Conservation (phyloP, 1,140 invertebrate species). For the Andrena cerasifolii region DNA sequence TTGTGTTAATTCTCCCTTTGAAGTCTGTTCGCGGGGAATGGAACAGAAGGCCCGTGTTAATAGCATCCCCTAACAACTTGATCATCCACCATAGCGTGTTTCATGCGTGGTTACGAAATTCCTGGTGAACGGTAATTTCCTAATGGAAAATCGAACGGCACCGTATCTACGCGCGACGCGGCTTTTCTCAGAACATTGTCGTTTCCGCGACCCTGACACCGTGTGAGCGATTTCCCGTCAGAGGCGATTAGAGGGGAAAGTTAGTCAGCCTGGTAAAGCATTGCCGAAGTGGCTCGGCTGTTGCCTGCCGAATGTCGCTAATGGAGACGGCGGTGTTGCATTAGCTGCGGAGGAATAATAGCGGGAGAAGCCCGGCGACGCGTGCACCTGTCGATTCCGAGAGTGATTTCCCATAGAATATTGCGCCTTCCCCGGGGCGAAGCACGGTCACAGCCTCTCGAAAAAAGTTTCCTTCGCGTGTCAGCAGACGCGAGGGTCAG, state of each 20-base stretch:
- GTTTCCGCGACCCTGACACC: neutral
- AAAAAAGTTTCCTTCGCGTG: neutral
- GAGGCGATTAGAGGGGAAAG: conserved; percentile 46
- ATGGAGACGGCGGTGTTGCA: conserved; percentile 48
- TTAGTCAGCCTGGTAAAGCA: conserved; percentile 8
- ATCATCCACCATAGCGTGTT: neutral
- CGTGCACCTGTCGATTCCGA: neutral
- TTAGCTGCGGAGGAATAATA: conserved; percentile 49
- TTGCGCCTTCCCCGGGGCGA: neutral
- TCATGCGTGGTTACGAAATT: neutral
- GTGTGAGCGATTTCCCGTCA: conserved; percentile 31
- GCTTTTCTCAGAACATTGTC: neutral
- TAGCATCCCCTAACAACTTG: neutral
- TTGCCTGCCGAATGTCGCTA: conserved; percentile 52
- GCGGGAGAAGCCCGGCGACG: conserved; percentile 12
- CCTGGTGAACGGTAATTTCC: neutral
- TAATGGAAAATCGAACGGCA: neutral
- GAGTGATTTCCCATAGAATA: neutral
- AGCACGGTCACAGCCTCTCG: neutral
- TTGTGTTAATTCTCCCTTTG: too few relatives aligned
- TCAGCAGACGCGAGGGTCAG: neutral
- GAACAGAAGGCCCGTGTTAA: neutral
- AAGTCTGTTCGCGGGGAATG: neutral
- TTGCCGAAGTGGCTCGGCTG: conserved; percentile 40
- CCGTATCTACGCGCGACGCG: neutral